A percentile compares a stretch with the other conserved stretches of the same genome.
These are phyloP conservation scores for Pseudolycoriella hygida DNA, from an alignment of 2,888 invertebrate genomes.

Conservation along the genomic window DNA sequence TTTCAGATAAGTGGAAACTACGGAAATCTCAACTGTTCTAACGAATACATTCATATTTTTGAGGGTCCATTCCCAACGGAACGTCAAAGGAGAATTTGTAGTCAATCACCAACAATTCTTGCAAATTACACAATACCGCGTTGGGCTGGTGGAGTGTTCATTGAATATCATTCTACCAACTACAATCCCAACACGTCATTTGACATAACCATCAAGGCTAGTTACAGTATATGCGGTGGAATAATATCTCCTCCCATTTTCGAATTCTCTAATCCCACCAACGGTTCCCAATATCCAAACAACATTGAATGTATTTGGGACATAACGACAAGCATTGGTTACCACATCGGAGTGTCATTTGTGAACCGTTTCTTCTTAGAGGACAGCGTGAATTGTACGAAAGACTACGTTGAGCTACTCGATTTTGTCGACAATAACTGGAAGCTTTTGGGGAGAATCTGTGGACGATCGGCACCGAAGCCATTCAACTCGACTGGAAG, in stretches of 20 bases:
- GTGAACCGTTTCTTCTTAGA: constrained; percentile 58
- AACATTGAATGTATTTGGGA: constrained; percentile 71
- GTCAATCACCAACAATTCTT: constrained; percentile 12
- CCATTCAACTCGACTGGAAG: constrained; percentile 42
- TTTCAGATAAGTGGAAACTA: constrained; percentile 12
- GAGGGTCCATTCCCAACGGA: constrained; percentile 32
- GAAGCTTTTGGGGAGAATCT: constrained; percentile 34
- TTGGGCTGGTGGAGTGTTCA: constrained; percentile 33
- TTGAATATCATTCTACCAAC: constrained; percentile 48
- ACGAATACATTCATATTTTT: constrained; percentile 34
- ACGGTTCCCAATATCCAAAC: constrained; percentile 37
- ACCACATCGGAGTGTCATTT: constrained; percentile 49
- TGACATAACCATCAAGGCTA: constrained; percentile 11
- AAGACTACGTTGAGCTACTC: constrained; percentile 56
- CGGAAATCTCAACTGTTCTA: constrained; percentile 37
- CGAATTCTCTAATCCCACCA: constrained; percentile 45
- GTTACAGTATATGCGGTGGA: constrained; percentile 47
- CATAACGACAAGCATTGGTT: constrained; percentile 43
- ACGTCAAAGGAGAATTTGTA: constrained; percentile 42
- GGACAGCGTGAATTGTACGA: constrained; percentile 44
- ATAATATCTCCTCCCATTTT: constrained; percentile 16
- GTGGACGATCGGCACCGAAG: constrained; percentile 45
- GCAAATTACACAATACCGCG: constrained; percentile 12
- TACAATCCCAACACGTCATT: constrained; percentile 9
- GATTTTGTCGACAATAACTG: constrained; percentile 37